These are phyloP conservation scores for Eupeodes latifasciatus DNA, from an alignment of 2,888 invertebrate genomes.

Conservation along the genomic window DNA sequence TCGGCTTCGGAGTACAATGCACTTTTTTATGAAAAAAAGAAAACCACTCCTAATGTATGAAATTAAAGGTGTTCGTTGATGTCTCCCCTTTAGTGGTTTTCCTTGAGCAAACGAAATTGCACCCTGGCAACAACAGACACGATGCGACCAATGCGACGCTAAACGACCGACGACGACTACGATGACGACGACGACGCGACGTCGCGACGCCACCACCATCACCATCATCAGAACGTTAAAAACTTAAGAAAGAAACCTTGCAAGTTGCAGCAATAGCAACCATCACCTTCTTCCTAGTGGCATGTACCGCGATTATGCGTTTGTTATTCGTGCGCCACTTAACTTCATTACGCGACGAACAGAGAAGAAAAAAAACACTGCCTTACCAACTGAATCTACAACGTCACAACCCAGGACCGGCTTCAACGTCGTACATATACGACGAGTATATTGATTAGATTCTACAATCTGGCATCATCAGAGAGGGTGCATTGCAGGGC, in stretches of 20 bases:
- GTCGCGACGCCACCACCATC: not conserved
- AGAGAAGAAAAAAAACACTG: slow-evolving; percentile 29
- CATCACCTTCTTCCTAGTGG: slow-evolving; percentile 28
- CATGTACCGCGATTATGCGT: slow-evolving; percentile 65
- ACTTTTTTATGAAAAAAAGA: slow-evolving; percentile 18
- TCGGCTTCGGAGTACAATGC: slow-evolving; percentile 46
- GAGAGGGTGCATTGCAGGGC: slow-evolving; percentile 9
- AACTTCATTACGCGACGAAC: slow-evolving; percentile 71
- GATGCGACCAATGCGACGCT: not conserved
- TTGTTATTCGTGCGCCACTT: slow-evolving; percentile 73
- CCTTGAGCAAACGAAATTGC: slow-evolving; percentile 52
- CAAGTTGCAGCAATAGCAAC: not conserved
- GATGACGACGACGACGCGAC: slow-evolving; percentile 6
- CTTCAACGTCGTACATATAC: not conserved
- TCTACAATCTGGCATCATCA: slow-evolving; percentile 44
- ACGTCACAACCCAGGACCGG: not conserved
- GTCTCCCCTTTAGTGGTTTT: slow-evolving; percentile 60
- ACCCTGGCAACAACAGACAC: slow-evolving; percentile 36
- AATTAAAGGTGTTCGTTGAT: slow-evolving; percentile 73
- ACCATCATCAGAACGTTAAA: not conserved
- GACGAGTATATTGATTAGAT: slow-evolving; percentile 67
- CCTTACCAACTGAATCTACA: slow-evolving; percentile 1
- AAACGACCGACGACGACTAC: not conserved
- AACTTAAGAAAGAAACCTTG: slow-evolving; percentile 24
- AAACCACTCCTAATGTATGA: slow-evolving; percentile 72